These are phyloP conservation scores for Drosophila sp. DNA, from an alignment of 1,140 invertebrate genomes.

Conservation along the genomic window DNA sequence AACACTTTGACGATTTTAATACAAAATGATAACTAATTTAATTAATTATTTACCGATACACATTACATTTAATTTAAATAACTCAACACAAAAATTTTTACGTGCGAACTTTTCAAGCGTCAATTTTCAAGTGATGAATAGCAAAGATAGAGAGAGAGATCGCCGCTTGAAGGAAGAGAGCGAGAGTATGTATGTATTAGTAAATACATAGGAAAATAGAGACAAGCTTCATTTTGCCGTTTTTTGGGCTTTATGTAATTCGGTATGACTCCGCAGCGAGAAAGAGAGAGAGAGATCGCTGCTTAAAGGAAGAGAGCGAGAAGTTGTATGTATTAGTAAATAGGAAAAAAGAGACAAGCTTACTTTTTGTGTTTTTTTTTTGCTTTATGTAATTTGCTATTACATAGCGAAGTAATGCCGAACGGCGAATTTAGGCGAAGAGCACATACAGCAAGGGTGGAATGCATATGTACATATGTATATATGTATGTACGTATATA, in stretches of 20 bases:
- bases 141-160: neutral
- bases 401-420: no score
- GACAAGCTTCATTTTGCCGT: no score
- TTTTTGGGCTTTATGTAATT: no score
- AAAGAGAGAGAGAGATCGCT: neutral
- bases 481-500: no score
- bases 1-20: neutral
- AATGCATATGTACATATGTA: neutral
- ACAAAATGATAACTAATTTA: neutral
- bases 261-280: no score
- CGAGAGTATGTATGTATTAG: neutral
- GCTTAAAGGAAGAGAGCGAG: neutral
- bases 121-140: neutral
- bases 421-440: no score
- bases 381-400: no score
- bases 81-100: neutral
- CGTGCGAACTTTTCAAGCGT: slow-evolving; percentile 1
- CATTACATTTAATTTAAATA: neutral
- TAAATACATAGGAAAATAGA: no score
- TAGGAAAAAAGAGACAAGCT: no score
- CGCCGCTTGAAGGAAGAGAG: neutral
- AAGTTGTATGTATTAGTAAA: neutral
- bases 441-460: no score
- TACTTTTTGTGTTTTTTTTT: no score
- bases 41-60: neutral